These are phyloP conservation scores for Ptychoptera contaminata DNA, from an alignment of 2,888 invertebrate species.

Conservation along the genomic window DNA sequence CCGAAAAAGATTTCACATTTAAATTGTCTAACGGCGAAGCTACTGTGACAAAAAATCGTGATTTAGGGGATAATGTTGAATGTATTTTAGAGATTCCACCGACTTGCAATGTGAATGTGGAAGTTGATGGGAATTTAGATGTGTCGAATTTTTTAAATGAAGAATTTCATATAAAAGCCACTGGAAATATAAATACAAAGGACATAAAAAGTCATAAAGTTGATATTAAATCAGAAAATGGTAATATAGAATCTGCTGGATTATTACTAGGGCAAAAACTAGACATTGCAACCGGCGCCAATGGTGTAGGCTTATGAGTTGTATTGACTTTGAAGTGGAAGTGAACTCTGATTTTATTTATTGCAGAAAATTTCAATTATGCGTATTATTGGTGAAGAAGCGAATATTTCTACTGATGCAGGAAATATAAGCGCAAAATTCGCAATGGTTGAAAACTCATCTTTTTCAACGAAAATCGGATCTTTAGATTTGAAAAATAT, in stretches of 20 bases:
- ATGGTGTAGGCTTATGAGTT: slow-evolving; percentile 14
- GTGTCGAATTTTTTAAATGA: no score
- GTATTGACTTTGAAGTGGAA: no score
- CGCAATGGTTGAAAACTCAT: slow-evolving; percentile 24
- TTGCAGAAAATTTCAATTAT: no score
- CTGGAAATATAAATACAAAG: slow-evolving; percentile 17
- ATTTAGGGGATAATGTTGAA: no score
- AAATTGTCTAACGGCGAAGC: no score
- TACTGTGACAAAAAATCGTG: no score
- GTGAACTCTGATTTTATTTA: no score
- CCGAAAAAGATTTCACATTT: no score
- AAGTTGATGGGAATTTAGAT: no score
- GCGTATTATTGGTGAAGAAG: no score
- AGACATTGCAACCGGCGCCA: slow-evolving; percentile 16
- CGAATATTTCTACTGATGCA: slow-evolving; percentile 3
- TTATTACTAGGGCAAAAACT: slow-evolving; percentile 20
- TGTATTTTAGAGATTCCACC: no score
- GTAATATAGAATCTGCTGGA: slow-evolving; percentile 21
- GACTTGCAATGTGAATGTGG: no score
- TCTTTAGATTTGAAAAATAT: slow-evolving; percentile 23
- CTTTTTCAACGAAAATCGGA: slow-evolving; percentile 23
- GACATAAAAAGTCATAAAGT: slow-evolving; percentile 20
- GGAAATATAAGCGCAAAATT: slow-evolving; percentile 23
- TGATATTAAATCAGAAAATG: slow-evolving; percentile 17
- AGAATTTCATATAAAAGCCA: slow-evolving; percentile 6